These are phyloP conservation scores for Echiichthys vipera DNA, from an alignment of 2,797 vertebrate species.

Conservation along the genomic window DNA sequence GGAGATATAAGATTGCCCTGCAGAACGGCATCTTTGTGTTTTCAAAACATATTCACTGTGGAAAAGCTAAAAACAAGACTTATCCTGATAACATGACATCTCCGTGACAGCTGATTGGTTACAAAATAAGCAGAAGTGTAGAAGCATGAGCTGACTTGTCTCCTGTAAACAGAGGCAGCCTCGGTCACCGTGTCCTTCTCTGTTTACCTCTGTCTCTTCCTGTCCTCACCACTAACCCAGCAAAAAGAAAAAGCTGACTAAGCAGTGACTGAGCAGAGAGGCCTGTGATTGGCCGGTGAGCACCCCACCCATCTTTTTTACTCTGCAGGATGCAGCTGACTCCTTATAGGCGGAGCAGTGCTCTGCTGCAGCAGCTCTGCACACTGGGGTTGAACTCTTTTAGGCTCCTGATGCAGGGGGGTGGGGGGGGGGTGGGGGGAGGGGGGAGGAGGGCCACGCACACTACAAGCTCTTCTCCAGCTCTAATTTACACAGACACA, in stretches of 20 bases:
- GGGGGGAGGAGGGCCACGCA: background rate
- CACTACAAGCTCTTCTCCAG: background rate
- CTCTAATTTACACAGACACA: background rate
- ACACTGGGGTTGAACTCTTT: background rate
- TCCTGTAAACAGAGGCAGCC: slow-evolving; percentile 10
- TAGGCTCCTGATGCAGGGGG: slow-evolving; percentile 3
- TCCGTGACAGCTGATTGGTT: background rate
- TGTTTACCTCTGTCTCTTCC: slow-evolving; percentile 47
- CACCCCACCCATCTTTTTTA: slow-evolving; percentile 58
- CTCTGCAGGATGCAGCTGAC: slow-evolving; percentile 12
- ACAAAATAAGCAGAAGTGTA: background rate
- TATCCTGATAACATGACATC: background rate
- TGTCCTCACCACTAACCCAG: slow-evolving; percentile 37
- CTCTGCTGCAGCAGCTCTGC: slow-evolving; percentile 42
- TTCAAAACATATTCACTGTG: background rate
- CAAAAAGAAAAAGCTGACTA: slow-evolving; percentile 47
- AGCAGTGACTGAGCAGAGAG: slow-evolving; percentile 21
- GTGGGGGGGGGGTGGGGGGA: slow-evolving; percentile 2
- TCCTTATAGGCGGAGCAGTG: background rate
- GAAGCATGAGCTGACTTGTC: background rate
- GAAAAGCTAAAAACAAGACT: too few species aligned
- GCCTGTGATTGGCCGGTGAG: slow-evolving; percentile 57
- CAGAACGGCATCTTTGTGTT: too few species aligned
- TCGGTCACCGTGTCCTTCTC: slow-evolving; percentile 45
- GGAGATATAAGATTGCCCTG: too few species aligned